Evolutionary conservation across 2,888 invertebrate species (phyloP).

Genomic region (Temnothorax unifasciatus): DNA sequence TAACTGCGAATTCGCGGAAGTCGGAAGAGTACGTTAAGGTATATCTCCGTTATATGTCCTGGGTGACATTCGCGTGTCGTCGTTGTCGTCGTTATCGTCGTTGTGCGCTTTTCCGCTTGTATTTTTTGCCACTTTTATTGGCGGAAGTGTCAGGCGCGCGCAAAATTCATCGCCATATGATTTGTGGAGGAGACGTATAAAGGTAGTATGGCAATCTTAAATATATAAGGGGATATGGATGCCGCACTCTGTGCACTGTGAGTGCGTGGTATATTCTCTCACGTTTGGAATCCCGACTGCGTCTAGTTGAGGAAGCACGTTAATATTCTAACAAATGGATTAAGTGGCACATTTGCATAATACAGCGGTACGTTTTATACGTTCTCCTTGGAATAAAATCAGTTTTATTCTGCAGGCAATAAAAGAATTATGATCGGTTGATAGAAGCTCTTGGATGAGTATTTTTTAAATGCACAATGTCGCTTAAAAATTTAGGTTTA

Average conservation of each 20-base stretch:
- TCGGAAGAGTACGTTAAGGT: slow-evolving; percentile 34
- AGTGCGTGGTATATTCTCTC: not conserved
- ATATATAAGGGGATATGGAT: not conserved
- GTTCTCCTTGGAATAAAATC: slow-evolving; percentile 22
- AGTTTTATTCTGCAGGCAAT: not conserved
- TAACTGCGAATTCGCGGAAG: slow-evolving; percentile 11
- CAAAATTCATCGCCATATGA: slow-evolving; percentile 25
- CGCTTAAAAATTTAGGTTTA: not conserved
- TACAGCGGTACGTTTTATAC: slow-evolving; percentile 29
- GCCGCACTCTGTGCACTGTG: too few relatives aligned
- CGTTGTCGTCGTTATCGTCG: not conserved
- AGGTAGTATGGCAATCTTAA: slow-evolving; percentile 31
- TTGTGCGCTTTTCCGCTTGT: not conserved
- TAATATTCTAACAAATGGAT: slow-evolving; percentile 43
- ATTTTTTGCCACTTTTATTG: slow-evolving; percentile 36
- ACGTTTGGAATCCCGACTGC: not conserved
- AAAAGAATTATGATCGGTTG: slow-evolving; percentile 9
- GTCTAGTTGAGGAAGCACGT: not conserved
- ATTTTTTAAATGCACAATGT: not conserved
- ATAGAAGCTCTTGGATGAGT: not conserved
- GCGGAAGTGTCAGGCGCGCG: not conserved
- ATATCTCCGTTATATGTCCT: slow-evolving; percentile 15
- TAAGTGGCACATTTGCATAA: slow-evolving; percentile 21
- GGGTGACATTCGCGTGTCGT: slow-evolving; percentile 2
- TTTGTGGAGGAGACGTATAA: slow-evolving; percentile 21